These are phyloP conservation scores for Aphelocoma californica DNA, from an alignment of 2,797 vertebrate genomes.

Conservation along the genomic window DNA sequence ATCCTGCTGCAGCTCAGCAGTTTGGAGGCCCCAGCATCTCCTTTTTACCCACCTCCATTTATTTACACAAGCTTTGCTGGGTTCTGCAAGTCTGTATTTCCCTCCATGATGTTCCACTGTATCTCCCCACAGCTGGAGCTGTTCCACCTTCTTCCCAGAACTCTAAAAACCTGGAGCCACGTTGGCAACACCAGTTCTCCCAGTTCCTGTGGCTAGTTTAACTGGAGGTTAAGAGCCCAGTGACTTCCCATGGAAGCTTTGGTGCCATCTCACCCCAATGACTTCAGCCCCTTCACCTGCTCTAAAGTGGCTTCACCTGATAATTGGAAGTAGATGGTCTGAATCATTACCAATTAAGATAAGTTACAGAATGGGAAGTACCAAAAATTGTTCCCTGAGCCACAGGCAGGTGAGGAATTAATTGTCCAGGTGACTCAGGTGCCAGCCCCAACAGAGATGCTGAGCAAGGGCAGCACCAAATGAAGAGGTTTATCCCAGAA, in stretches of 20 bases:
- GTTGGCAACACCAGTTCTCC: neutral
- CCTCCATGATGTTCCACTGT: fast-evolving
- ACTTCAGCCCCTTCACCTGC: neutral
- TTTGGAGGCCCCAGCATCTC: neutral
- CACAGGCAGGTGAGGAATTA: neutral
- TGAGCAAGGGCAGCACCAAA: neutral
- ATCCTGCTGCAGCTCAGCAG: neutral
- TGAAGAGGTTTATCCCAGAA: neutral
- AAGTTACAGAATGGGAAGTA: neutral
- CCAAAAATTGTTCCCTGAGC: neutral
- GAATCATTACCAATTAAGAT: slow-evolving; percentile 14
- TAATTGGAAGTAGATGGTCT: neutral
- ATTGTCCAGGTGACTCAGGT: neutral
- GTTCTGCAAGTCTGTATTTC: neutral
- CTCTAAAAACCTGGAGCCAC: neutral
- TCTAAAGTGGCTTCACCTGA: neutral
- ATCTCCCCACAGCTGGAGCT: fast-evolving
- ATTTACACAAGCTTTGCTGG: neutral
- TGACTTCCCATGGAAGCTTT: neutral
- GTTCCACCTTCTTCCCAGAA: neutral
- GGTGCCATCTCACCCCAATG: neutral
- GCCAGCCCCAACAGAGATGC: neutral
- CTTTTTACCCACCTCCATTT: neutral
- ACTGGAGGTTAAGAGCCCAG: neutral
- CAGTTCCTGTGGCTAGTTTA: neutral